Evolutionary conservation across 2,888 invertebrate genomes (phyloP).

Genomic region (Aleiodes testaceus): DNA sequence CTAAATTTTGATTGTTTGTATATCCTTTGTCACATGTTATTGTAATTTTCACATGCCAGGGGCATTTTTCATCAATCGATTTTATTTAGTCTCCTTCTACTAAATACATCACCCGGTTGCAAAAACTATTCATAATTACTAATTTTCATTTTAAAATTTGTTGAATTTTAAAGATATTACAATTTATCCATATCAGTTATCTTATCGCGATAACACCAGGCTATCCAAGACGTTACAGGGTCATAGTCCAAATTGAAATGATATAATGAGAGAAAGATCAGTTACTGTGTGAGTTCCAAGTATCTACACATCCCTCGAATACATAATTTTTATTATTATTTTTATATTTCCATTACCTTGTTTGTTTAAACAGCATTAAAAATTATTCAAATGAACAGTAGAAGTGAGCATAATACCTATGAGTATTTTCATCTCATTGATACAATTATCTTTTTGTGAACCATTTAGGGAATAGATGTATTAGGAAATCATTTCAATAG

Average conservation of each 20-base stretch:
- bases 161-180: not conserved
- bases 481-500: constrained; percentile 3
- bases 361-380: no score
- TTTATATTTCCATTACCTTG: no score
- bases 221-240: constrained; percentile 22
- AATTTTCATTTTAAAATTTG: not conserved
- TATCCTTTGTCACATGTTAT: constrained; percentile 29
- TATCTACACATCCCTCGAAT: not conserved
- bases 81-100: not conserved
- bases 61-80: not conserved
- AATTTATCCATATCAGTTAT: constrained; percentile 24
- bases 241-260: constrained; percentile 34
- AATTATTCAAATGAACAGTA: no score
- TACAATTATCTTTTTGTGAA: not conserved
- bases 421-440: not conserved
- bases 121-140: not conserved
- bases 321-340: no score
- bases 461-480: not conserved
- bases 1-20: constrained; percentile 21
- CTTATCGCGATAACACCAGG: constrained; percentile 38
- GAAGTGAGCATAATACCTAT: no score
- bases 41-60: not conserved
- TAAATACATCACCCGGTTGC: not conserved
- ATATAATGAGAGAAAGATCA: not conserved
- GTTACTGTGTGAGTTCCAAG: not conserved